A percentile compares a stretch with the other conserved stretches of the same genome.
phyloP scores from a whole-genome alignment of 2,888 invertebrate species.

The Mongoloraphidia duomilia region DNA sequence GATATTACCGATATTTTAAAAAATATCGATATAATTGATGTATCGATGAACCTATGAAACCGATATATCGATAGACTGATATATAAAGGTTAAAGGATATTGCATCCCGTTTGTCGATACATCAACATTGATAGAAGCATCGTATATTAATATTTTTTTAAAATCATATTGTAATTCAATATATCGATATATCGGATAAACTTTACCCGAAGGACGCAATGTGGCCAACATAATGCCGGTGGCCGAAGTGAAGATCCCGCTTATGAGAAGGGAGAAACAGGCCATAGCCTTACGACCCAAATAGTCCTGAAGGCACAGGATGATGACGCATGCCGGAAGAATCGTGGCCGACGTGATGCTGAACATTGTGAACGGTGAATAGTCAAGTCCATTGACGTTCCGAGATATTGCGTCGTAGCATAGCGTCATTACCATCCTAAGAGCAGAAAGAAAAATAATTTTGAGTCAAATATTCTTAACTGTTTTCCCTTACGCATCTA shows the following conservation, averaged over 20 bases:
- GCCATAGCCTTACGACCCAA: constrained; percentile 38
- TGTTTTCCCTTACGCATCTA: background rate
- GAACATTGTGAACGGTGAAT: constrained; percentile 40
- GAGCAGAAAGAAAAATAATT: constrained; percentile 12
- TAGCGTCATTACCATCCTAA: constrained; percentile 42
- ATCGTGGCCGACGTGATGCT: constrained; percentile 38
- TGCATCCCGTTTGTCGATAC: too few species aligned
- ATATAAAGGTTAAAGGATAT: too few species aligned
- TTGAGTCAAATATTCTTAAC: background rate
- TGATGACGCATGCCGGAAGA: constrained; percentile 39
- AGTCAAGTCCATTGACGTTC: constrained; percentile 38
- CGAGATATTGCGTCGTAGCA: constrained; percentile 44
- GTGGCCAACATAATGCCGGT: constrained; percentile 31
- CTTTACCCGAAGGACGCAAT: background rate
- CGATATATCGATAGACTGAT: too few species aligned
- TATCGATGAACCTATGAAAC: too few species aligned
- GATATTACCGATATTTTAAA: too few species aligned
- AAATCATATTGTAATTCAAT: too few species aligned
- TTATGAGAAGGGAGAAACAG: constrained; percentile 33
- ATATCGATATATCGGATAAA: background rate
- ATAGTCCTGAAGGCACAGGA: constrained; percentile 28
- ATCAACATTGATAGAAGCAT: too few species aligned
- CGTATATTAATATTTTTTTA: too few species aligned
- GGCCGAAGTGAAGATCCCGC: constrained; percentile 34
- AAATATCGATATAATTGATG: too few species aligned